Conservation (phyloP, 2,888 invertebrate genomes). For the Gryllus longicercus region DNA sequence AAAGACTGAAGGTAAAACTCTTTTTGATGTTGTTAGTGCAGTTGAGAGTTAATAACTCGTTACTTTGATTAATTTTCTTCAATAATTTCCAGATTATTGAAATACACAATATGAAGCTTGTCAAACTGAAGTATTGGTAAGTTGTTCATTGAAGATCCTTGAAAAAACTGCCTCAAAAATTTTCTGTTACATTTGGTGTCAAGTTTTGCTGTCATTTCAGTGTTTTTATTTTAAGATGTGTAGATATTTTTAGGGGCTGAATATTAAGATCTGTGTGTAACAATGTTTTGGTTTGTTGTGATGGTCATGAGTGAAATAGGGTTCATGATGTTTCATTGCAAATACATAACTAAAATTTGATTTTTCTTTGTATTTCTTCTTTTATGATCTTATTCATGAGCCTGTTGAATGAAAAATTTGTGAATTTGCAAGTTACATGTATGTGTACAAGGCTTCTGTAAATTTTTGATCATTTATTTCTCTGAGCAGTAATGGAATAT, state of each 20-base stretch:
- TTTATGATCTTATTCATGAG: background rate
- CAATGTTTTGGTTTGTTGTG: no score
- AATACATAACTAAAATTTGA: no score
- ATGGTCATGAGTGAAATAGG: no score
- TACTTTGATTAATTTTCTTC: slow-evolving; percentile 18
- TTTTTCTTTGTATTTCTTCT: no score
- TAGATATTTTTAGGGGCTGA: no score
- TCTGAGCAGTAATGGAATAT: background rate
- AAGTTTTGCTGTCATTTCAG: no score
- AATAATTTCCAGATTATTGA: slow-evolving; percentile 72
- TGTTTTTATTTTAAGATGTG: no score
- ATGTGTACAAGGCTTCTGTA: no score
- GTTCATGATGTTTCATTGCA: no score
- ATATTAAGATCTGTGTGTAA: no score
- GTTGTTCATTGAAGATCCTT: slow-evolving; percentile 41
- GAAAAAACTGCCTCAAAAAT: background rate
- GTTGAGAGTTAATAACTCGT: background rate
- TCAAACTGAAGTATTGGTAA: slow-evolving; percentile 95
- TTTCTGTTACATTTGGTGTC: no score
- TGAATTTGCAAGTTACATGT: background rate
- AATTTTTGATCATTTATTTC: background rate
- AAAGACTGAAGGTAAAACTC: slow-evolving; percentile 72
- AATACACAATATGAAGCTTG: slow-evolving; percentile 94
- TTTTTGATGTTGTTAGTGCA: slow-evolving; percentile 2
- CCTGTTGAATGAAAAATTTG: background rate